Base-by-base conservation (phyloP, 2,113 vertebrate species). In the Brienomyrus longianalis region DNA sequence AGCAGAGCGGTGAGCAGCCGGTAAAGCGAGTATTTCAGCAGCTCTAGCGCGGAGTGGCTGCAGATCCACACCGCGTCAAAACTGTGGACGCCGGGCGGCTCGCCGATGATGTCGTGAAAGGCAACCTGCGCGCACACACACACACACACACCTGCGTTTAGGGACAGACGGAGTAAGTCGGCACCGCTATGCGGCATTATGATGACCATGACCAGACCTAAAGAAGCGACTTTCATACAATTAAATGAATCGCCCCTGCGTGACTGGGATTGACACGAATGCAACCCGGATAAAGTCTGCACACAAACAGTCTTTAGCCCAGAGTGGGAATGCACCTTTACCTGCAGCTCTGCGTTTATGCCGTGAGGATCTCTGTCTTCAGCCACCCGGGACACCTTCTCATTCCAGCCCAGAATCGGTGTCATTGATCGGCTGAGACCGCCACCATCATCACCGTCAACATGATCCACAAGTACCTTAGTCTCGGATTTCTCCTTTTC, bases 41-140 rank as follows among this genome's bases (percentile, higher is more conserved):
- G 91, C 93, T 99, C 98, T 5, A 98, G 99, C 39, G 95, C 95
- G 17, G 98, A 97, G 62, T 98, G 97, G 94, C 98, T 99, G 93
- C 97, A 97, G 62, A 99, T 95, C 98, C 98, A 99, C 3, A 99
- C 96, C 56, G 91, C 95, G 94, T 99, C 98, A 77, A 98, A 98
- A 92, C 97, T 98, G 94, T 97, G 97, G 0, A 96, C 91, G 0
- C 96, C 96, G 48, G 89, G 87, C 0, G 98, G 98, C 92, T 99
- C 98, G 0, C 97, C 98, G 47, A 99, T 97, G 92, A 99, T 95
- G 31, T 99, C 98, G 19, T 97, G 97, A 88, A 99, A 99, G 0
- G 94, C 96, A 87, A 99, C 93, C 98, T 99, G 94, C 0, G 91
- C 62, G 19, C 54, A 1, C 52, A 9, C 50, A 35, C 54, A 1